Evolutionary conservation across 2,113 vertebrate genomes (phyloP).

Genomic region (Columba livia): DNA sequence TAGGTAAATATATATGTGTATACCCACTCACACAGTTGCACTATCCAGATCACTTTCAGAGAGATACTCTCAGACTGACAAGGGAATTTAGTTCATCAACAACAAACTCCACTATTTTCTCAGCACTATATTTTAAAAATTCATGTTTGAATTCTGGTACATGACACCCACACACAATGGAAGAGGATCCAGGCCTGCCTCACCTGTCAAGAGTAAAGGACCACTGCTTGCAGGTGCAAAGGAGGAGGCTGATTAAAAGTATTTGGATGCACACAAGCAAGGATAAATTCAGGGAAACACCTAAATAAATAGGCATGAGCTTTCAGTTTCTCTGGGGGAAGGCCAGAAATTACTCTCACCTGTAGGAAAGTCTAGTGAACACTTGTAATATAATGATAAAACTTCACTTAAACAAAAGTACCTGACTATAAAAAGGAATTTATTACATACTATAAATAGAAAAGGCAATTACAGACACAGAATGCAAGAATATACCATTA

Average conservation of each 20-base stretch:
- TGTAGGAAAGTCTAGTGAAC: slow-evolving; percentile 8
- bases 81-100: neutral
- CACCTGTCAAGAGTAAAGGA: neutral
- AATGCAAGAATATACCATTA: slow-evolving; percentile 25
- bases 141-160: neutral
- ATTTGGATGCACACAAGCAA: neutral
- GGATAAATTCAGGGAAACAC: slow-evolving; percentile 1
- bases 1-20: neutral
- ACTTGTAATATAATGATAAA: slow-evolving; percentile 12
- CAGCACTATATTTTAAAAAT: neutral
- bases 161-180: rapidly evolving
- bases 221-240: neutral
- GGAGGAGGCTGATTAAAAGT: neutral
- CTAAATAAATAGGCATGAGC: slow-evolving; percentile 5
- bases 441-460: slow-evolving; percentile 7
- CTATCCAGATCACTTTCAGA: neutral
- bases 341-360: neutral
- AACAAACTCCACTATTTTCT: neutral
- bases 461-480: slow-evolving; percentile 32
- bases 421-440: slow-evolving; percentile 42
- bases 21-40: neutral
- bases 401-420: slow-evolving; percentile 26
- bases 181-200: neutral
- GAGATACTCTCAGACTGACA: neutral
- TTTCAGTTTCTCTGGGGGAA: neutral